Conservation (phyloP, 2,888 invertebrate genomes). For the Campoplex nolae region DNA sequence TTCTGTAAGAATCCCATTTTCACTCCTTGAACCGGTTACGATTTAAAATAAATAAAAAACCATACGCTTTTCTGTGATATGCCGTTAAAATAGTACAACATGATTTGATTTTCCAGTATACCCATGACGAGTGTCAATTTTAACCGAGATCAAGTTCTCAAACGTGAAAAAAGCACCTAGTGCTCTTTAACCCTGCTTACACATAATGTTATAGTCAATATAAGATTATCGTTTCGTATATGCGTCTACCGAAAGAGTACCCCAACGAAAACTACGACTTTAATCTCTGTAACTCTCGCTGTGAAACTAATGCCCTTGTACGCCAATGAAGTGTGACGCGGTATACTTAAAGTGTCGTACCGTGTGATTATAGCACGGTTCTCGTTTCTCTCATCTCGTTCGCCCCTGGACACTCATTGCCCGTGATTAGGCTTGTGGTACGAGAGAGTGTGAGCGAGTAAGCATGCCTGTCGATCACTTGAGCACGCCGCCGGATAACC, state of each 20-base stretch:
- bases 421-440: constrained; percentile 57
- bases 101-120: not conserved
- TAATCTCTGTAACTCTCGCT: constrained; percentile 50
- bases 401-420: constrained; percentile 66
- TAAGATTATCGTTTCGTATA: constrained; percentile 12
- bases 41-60: not conserved
- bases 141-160: not conserved
- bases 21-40: not conserved
- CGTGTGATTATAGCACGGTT: constrained; percentile 60
- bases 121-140: not conserved
- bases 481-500: constrained; percentile 55
- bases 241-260: constrained; percentile 20
- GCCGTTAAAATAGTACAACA: not conserved
- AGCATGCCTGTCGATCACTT: constrained; percentile 65
- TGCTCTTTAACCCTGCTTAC: not conserved
- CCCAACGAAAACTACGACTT: constrained; percentile 34
- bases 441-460: constrained; percentile 40
- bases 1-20: not conserved
- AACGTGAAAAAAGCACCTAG: not conserved
- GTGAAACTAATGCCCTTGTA: constrained; percentile 61
- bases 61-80: not conserved
- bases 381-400: constrained; percentile 64
- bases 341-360: constrained; percentile 65
- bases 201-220: constrained; percentile 1
- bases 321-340: constrained; percentile 65